Evolutionary conservation across 2,888 invertebrate genomes (phyloP), one percentile per base, ranked within the genome.

Genomic region (Galerucella nymphaeae): DNA sequence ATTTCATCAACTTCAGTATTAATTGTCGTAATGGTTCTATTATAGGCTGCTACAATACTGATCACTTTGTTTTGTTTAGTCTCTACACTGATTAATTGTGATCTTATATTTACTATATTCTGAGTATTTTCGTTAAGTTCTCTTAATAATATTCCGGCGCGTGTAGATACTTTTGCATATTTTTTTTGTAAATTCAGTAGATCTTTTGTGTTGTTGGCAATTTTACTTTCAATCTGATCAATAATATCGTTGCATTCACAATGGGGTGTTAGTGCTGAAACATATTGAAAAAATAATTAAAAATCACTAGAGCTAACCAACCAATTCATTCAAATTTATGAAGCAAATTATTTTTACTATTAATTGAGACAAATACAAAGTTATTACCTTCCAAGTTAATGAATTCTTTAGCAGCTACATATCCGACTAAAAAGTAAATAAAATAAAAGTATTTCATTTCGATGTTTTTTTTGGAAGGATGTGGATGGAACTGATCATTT

Each of bases 361-460:
- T 30, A 5, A 30, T 38, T 38, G 9, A 38, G 30, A 6, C 1
- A 8, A 30, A 30, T 30, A 30, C 2, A 23, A 23, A 30, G 30
- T 30, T 30, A 6, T 38, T 38, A 62, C 61, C 61, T 18, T 62
- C 11, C 16, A 62, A 62, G 5, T 42, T 62, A 2, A 62, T 11
- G 1, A n/a, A 16, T 42, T 62, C 61, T 42, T 62, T 42, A 11
- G 61, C 61, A 38, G 42, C 18, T 41, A 42, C 61, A 16, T 41
- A 62, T 18, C 38, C 61, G 41, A 62, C 42, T 18, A 62, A 18
- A 18, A 62, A 62, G 42, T 62, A 62, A n/a, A 62, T 16, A 18
- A 62, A 62, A 18, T 62, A 62, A 18, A 62, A 18, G 42, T 62
- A 62, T 62, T 62, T 62, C 61, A 62, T 62, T 45, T 42, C 6